Percentiles rank a stretch among this genome's conserved stretches.
Conservation (phyloP, 2,888 invertebrate genomes). For the Rotaria sp. region DNA sequence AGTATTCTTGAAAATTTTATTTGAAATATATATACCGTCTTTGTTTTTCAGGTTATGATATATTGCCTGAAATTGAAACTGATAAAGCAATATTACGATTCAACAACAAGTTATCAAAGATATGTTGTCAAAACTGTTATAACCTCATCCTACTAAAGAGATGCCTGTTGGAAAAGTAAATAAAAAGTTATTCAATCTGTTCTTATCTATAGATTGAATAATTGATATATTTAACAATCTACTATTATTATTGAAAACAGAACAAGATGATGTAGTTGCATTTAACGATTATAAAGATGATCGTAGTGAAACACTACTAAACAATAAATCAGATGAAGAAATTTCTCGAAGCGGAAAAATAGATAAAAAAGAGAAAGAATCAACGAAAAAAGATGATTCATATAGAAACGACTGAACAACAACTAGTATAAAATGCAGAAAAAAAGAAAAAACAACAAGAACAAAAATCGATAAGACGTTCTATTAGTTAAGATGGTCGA, state of each 20-base stretch:
- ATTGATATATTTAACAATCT: slow-evolving; percentile 66
- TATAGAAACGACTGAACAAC: slow-evolving; percentile 45
- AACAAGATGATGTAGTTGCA: slow-evolving; percentile 74
- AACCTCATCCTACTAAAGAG: slow-evolving; percentile 79
- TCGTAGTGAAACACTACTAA: slow-evolving; percentile 45
- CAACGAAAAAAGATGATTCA: slow-evolving; percentile 43
- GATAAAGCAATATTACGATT: slow-evolving; percentile 99
- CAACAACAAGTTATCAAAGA: slow-evolving; percentile 96
- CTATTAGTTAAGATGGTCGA: slow-evolving; percentile 60
- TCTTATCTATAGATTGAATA: no score
- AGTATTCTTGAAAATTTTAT: neutral
- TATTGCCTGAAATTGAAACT: slow-evolving; percentile 87
- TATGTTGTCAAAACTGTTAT: slow-evolving; percentile 86
- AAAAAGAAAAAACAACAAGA: neutral
- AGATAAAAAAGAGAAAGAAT: slow-evolving; percentile 48
- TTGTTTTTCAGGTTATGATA: slow-evolving; percentile 62
- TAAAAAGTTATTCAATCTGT: no score
- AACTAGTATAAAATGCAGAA: slow-evolving; percentile 40
- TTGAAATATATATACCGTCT: no score
- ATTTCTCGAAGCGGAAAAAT: neutral
- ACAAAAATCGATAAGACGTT: slow-evolving; percentile 32
- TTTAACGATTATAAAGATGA: slow-evolving; percentile 70
- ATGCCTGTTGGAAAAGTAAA: slow-evolving; percentile 77
- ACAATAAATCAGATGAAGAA: slow-evolving; percentile 43
- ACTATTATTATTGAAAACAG: slow-evolving; percentile 86